phyloP scores from a whole-genome alignment of 2,797 vertebrate genomes.

The Discoglossus pictus region DNA sequence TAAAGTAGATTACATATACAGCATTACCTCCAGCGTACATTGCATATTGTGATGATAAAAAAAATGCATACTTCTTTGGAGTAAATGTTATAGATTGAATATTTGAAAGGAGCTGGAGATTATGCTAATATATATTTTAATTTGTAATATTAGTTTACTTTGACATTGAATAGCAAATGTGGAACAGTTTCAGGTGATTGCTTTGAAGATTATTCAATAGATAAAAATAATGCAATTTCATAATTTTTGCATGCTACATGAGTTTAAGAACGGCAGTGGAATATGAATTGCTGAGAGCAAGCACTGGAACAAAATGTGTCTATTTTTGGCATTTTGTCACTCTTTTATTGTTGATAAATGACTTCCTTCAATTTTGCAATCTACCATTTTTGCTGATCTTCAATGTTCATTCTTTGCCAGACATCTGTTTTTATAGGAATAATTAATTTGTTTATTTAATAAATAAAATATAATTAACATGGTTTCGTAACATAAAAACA shows the following conservation, averaged over 20 bases:
- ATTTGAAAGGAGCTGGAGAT: too few species aligned
- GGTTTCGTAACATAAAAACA: too few species aligned
- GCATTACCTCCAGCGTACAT: too few species aligned
- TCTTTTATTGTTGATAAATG: slow-evolving; percentile 10
- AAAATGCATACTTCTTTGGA: too few species aligned
- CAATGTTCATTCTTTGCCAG: too few species aligned
- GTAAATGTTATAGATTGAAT: too few species aligned
- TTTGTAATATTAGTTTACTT: slow-evolving; percentile 12
- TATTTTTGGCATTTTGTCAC: slow-evolving; percentile 19
- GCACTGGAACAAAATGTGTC: slow-evolving; percentile 18
- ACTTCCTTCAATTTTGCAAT: slow-evolving; percentile 3
- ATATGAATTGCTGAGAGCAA: not conserved
- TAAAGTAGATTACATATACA: too few species aligned
- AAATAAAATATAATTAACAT: too few species aligned
- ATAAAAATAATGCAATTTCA: slow-evolving; percentile 12
- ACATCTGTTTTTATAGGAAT: too few species aligned
- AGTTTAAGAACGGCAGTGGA: slow-evolving; percentile 4
- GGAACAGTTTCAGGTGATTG: slow-evolving; percentile 15
- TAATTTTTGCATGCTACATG: slow-evolving; percentile 15
- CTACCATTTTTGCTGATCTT: not conserved
- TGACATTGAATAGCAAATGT: slow-evolving; percentile 11
- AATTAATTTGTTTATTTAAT: too few species aligned
- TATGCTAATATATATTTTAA: slow-evolving; percentile 3
- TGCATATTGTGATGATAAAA: too few species aligned
- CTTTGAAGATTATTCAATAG: slow-evolving; percentile 6